A percentile compares a stretch with the other conserved stretches of the same genome.
Conservation (phyloP, 2,888 invertebrate genomes). For the Microdon myrmicae region DNA sequence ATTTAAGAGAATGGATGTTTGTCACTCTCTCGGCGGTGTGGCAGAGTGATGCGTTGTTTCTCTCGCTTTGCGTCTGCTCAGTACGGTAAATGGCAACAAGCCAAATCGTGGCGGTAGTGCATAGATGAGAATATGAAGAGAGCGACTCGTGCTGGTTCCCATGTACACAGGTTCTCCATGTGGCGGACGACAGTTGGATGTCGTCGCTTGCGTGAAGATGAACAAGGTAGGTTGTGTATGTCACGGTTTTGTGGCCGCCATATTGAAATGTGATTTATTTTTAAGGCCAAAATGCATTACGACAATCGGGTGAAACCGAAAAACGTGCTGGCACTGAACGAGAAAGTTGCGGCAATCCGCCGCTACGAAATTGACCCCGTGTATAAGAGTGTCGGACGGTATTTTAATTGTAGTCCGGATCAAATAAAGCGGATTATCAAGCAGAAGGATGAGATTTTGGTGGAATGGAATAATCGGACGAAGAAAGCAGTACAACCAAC, state of each 20-base stretch:
- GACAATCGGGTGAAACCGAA: slow-evolving; percentile 65
- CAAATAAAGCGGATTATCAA: slow-evolving; percentile 64
- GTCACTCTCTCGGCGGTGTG: slow-evolving; percentile 1
- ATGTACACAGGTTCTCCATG: slow-evolving; percentile 3
- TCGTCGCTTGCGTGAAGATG: slow-evolving; percentile 25
- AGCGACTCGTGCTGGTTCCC: slow-evolving; percentile 33
- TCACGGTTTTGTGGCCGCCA: background rate
- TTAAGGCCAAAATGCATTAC: slow-evolving; percentile 60
- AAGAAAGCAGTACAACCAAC: slow-evolving; percentile 59
- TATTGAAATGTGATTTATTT: slow-evolving; percentile 1
- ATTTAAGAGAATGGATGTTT: background rate
- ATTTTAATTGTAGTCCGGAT: slow-evolving; percentile 64
- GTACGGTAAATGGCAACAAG: background rate
- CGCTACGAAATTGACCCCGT: slow-evolving; percentile 62
- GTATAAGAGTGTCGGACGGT: slow-evolving; percentile 63
- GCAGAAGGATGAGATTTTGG: slow-evolving; percentile 60
- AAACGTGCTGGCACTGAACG: slow-evolving; percentile 63
- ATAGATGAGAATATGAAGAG: slow-evolving; percentile 32
- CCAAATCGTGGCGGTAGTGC: slow-evolving; percentile 29
- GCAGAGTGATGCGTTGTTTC: background rate
- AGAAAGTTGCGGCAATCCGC: slow-evolving; percentile 63
- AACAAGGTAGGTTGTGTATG: slow-evolving; percentile 34
- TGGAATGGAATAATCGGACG: slow-evolving; percentile 64
- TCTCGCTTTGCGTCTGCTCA: slow-evolving; percentile 27
- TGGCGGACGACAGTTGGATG: slow-evolving; percentile 14